phyloP scores from a whole-genome alignment of 2,797 vertebrate genomes.

The Carapus acus region DNA sequence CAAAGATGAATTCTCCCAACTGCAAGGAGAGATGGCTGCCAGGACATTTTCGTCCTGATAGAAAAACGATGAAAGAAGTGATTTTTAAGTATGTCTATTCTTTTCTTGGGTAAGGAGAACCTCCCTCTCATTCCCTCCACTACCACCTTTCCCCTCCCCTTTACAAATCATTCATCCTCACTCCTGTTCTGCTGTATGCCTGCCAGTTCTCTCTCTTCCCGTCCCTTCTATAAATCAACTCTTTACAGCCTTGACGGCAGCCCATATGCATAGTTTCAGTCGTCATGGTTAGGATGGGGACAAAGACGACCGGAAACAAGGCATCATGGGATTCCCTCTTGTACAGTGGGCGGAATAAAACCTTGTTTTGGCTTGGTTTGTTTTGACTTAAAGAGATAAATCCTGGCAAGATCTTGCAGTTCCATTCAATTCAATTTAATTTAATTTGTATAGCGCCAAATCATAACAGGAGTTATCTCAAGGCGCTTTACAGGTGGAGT shows the following conservation, averaged over 20 bases:
- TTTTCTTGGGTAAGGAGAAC: constrained; percentile 52
- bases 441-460: too few species aligned
- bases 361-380: too few species aligned
- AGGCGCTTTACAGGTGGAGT: too few species aligned
- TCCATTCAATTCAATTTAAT: too few species aligned
- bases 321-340: too few species aligned
- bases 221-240: constrained; percentile 72
- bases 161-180: constrained; percentile 22
- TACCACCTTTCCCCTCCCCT: constrained; percentile 1
- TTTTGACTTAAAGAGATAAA: too few species aligned
- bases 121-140: constrained; percentile 22
- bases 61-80: constrained; percentile 53
- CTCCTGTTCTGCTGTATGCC: constrained; percentile 50
- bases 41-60: constrained; percentile 37
- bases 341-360: too few species aligned
- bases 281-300: constrained; percentile 80
- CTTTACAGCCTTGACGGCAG: constrained; percentile 80
- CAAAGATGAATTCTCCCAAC: constrained; percentile 39
- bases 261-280: constrained; percentile 91
- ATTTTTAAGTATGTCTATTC: constrained; percentile 60
- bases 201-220: constrained; percentile 50
- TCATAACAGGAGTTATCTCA: too few species aligned
- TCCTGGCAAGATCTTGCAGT: too few species aligned
- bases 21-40: constrained; percentile 35
- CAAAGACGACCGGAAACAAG: constrained; percentile 53